These are phyloP conservation scores for Hephaestus fuliginosus DNA, from an alignment of 2,797 vertebrate genomes.

Conservation along the genomic window DNA sequence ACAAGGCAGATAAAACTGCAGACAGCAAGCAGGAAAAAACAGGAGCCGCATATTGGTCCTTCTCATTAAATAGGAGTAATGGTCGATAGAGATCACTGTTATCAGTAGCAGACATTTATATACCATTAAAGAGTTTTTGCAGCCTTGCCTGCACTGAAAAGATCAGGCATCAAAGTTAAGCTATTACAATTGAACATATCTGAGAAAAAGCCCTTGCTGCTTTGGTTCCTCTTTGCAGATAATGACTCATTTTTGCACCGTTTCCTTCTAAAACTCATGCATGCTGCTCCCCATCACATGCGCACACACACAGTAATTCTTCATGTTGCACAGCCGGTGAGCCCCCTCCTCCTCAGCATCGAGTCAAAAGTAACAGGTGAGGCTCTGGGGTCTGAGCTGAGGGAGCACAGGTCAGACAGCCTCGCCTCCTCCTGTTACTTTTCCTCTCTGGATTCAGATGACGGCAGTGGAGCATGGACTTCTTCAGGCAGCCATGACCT, in stretches of 20 bases:
- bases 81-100: no score
- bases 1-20: conserved; percentile 20
- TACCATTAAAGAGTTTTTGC: not conserved
- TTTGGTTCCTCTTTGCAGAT: conserved; percentile 15
- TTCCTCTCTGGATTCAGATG: conserved; percentile 45
- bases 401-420: conserved; percentile 39
- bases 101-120: not conserved
- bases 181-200: not conserved
- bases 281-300: not conserved
- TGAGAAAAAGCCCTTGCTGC: not conserved
- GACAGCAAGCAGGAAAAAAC: not conserved
- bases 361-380: conserved; percentile 51
- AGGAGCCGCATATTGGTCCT: conserved; percentile 1
- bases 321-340: not conserved
- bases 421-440: conserved; percentile 10
- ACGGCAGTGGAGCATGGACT: conserved; percentile 39
- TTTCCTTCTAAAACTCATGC: not conserved
- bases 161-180: not conserved
- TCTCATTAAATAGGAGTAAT: not conserved
- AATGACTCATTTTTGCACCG: conserved; percentile 1
- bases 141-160: not conserved
- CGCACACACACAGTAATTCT: not conserved
- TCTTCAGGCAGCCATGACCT: conserved; percentile 59
- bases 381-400: not conserved
- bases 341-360: not conserved